These are phyloP conservation scores for Todiramphus saurophagus DNA, from an alignment of 2,113 vertebrate species.

Conservation along the genomic window DNA sequence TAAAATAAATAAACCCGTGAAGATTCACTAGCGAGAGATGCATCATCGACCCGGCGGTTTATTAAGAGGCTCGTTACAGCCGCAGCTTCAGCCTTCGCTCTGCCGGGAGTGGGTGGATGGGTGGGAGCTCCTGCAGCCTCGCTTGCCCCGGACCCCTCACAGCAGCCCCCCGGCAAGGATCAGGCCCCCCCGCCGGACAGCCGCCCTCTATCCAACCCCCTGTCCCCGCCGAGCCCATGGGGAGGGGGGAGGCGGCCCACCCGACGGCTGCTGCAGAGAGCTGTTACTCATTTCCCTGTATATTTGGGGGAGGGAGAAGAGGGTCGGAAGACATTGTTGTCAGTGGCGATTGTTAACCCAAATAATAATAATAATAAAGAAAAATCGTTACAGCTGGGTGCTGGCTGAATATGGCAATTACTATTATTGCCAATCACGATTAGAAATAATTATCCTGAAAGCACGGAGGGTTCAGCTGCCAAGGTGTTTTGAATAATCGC, in stretches of 20 bases:
- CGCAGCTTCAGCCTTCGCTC: neutral
- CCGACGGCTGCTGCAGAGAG: neutral
- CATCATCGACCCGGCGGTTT: conserved; percentile 36
- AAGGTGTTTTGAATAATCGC: conserved; percentile 54
- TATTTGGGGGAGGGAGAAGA: neutral
- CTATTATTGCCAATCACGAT: conserved; percentile 57
- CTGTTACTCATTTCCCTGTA: fast-evolving
- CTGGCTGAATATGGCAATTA: conserved; percentile 54
- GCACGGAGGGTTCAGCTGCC: conserved; percentile 43
- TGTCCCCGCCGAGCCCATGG: neutral
- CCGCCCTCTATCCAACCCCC: neutral
- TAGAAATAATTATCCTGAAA: conserved; percentile 54
- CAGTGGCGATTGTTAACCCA: conserved; percentile 43
- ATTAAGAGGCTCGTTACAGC: conserved; percentile 15
- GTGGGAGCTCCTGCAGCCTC: neutral
- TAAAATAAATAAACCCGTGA: conserved; percentile 32
- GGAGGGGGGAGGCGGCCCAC: neutral
- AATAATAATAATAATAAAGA: conserved; percentile 51
- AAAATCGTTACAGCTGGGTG: conserved; percentile 48
- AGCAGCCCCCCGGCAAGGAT: too few species aligned
- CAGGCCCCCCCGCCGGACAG: neutral
- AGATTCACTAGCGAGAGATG: conserved; percentile 17
- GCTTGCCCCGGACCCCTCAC: neutral
- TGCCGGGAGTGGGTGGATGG: neutral
- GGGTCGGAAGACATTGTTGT: conserved; percentile 10